phyloP scores from a whole-genome alignment of 2,797 vertebrate genomes.

The Carcharodon carcharias region DNA sequence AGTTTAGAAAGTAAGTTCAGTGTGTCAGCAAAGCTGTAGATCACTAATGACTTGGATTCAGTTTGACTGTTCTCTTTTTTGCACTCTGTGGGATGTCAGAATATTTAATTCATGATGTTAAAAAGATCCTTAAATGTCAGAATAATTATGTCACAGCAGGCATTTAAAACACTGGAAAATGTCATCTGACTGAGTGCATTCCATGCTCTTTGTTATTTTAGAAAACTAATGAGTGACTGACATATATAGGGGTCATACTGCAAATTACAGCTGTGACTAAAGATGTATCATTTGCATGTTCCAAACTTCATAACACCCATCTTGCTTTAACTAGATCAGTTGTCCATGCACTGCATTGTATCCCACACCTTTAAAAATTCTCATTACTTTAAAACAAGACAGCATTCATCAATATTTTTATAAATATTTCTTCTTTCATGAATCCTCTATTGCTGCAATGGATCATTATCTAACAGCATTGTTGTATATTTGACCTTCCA shows the following conservation, averaged over 20 bases:
- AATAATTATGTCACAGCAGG: constrained; percentile 84
- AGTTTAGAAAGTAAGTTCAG: constrained; percentile 60
- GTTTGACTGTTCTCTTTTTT: constrained; percentile 72
- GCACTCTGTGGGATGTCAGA: constrained; percentile 77
- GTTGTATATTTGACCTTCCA: background rate
- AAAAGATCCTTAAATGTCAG: constrained; percentile 81
- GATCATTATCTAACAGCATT: background rate
- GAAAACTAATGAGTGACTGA: constrained; percentile 71
- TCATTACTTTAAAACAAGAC: constrained; percentile 29
- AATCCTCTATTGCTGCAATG: background rate
- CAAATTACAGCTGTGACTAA: constrained; percentile 38
- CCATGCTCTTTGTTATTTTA: constrained; percentile 75
- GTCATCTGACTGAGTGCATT: constrained; percentile 73
- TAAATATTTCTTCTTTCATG: background rate
- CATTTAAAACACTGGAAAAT: constrained; percentile 80
- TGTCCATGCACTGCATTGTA: constrained; percentile 10
- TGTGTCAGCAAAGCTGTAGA: constrained; percentile 66
- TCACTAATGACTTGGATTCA: constrained; percentile 69
- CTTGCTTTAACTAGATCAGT: constrained; percentile 26
- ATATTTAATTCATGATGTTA: constrained; percentile 84
- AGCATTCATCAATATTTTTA: constrained; percentile 26
- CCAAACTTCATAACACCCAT: constrained; percentile 33
- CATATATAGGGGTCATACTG: constrained; percentile 47
- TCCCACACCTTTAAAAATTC: background rate
- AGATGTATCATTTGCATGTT: constrained; percentile 30